Evolutionary conservation across 2,113 vertebrate genomes (phyloP), one percentile per base, ranked within the genome.

Genomic region (Hiodon tergisus): DNA sequence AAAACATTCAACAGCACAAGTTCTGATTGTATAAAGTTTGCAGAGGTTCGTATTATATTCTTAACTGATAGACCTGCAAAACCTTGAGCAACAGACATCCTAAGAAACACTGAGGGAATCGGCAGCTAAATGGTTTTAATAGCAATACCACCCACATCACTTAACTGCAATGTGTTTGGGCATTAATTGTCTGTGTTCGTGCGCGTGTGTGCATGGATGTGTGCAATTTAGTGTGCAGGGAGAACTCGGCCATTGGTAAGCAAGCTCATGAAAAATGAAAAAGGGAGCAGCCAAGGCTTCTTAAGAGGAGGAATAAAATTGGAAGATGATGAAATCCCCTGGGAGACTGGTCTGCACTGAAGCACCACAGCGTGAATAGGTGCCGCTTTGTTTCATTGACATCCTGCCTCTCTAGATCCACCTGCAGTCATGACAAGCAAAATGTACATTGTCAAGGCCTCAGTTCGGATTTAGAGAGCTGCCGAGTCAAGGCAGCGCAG

Each of bases 221-320:
- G 10, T 7, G 89, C 88, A 11, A 11, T 59, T 59, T 14, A 59
- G 14, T 59, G 14, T 90, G 90, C 0, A 14, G 91, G 83, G 88
- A 87, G 91, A 86, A 87, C 89, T 85, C 89, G 88, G 83, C 89
- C 90, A 91, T 91, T 92, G 88, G 89, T 84, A 48, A 59, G 58
- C 58, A 59, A 67, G 92, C 88, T 90, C 91, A 93, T 93, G 90
- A 93, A 93, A 93, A 92, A 93, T 93, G 92, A 90, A 93, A 93
- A 86, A 81, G 73, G 31, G 86, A 90, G 11, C 5, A 57, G 55
- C 88, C 88, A 88, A 90, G 88, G 87, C 89, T 91, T 93, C 91
- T 79, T 86, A 92, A 89, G 89, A 89, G 75, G 90, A 83, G 90
- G 88, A 89, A 92, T 89, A 90, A 93, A 91, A 91, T 88, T 90